Conservation (phyloP, 1,140 invertebrate genomes). For the Adelges cooleyi region DNA sequence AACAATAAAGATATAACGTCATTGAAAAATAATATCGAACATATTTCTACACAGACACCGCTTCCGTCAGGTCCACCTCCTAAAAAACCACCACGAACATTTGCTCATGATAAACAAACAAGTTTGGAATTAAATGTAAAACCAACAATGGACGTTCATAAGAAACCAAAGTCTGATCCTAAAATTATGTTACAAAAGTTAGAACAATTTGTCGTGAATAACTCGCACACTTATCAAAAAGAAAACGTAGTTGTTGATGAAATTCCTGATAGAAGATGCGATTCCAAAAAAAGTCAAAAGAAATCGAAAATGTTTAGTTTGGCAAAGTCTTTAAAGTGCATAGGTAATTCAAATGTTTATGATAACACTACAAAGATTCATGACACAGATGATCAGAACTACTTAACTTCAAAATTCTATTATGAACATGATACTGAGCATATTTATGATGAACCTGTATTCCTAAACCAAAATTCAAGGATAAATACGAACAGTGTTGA, state of each 20-base stretch:
- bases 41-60: conserved; percentile 47
- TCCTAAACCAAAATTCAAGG: background rate
- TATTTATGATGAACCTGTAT: conserved; percentile 22
- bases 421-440: background rate
- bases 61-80: conserved; percentile 54
- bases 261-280: background rate
- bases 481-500: background rate
- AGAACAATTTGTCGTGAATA: conserved; percentile 27
- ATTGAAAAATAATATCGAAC: background rate
- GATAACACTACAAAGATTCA: background rate
- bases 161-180: conserved; percentile 34
- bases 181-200: conserved; percentile 34
- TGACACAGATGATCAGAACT: conserved; percentile 10
- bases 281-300: conserved; percentile 7
- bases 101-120: conserved; percentile 40
- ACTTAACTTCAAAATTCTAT: conserved; percentile 2
- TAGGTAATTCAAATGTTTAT: background rate
- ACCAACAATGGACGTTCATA: conserved; percentile 22
- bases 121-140: background rate
- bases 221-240: conserved; percentile 10
- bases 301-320: background rate
- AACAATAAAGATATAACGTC: background rate
- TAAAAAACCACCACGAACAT: conserved; percentile 57
- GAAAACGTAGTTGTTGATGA: background rate
- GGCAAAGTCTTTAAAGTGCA: conserved; percentile 8